A percentile compares a stretch with the other conserved stretches of the same genome.
These are phyloP conservation scores for Mus pahari DNA, from an alignment of 2,113 vertebrate genomes.

Conservation along the genomic window DNA sequence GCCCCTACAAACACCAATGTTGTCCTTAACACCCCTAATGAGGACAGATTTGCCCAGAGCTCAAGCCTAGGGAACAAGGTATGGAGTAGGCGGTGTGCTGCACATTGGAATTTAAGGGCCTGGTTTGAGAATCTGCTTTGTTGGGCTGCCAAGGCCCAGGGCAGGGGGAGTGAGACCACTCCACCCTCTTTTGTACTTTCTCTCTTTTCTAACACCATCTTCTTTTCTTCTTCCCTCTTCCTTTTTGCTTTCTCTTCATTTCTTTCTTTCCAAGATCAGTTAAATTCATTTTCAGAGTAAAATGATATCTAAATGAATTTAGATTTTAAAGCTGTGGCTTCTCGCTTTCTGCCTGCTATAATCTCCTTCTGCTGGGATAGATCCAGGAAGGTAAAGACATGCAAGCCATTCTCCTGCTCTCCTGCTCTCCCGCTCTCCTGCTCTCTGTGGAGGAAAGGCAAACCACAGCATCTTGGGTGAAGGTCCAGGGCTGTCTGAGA, in stretches of 20 bases:
- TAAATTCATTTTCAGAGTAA: background rate
- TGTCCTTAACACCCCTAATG: background rate
- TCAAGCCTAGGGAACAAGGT: background rate
- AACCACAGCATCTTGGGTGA: background rate
- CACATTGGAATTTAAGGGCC: background rate
- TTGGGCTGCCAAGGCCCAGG: background rate
- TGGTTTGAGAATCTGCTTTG: background rate
- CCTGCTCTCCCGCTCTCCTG: background rate
- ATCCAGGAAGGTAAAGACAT: background rate
- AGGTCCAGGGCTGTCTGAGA: background rate
- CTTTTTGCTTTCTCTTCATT: background rate
- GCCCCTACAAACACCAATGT: background rate
- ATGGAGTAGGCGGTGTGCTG: background rate
- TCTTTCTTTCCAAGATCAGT: background rate
- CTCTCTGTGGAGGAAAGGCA: no score
- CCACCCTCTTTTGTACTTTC: no score
- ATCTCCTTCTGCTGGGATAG: background rate
- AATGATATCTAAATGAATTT: background rate
- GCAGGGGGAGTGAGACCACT: background rate
- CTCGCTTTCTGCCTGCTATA: background rate
- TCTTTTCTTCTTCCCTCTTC: background rate
- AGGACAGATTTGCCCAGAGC: constrained; percentile 17
- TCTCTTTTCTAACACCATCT: background rate
- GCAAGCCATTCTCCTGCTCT: background rate
- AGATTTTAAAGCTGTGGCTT: background rate